Base-by-base conservation (phyloP, 23 tunicate species). In the Trididemnum clinides region DNA sequence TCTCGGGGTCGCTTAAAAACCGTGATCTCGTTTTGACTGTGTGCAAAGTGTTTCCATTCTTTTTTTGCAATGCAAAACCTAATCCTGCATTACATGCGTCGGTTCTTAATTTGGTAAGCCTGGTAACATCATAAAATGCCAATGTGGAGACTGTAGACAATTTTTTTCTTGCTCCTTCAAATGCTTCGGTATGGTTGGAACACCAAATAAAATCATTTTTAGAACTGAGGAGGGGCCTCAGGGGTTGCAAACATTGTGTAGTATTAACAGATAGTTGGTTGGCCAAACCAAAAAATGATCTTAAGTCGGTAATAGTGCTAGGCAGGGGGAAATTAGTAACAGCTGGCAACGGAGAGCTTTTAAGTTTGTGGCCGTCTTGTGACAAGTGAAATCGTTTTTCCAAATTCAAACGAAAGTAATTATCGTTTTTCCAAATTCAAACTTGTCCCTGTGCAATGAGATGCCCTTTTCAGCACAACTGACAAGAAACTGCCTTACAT, bases 281-380 rank as follows among this genome's bases (percentile, higher is more conserved):
- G n/a, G n/a, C 69, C 23, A 62, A 25, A 62, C 69, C 69, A 62
- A 62, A 62, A 62, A 62, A 62, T 62, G 69, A 62, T 15, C 69
- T n/a, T 22, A 62, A 62, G n/a, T 62, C 69, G n/a, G 69, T 62
- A 20, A 62, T 22, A 15, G 23, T 62, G 6, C n/a, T 20, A 62
- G 69, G 69, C 26, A 25, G 15, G n/a, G 69, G 25, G 25, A 62
- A 62, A 20, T 62, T 62, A 25, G 23, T 62, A n/a, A 62, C n/a
- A 25, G 23, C 69, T 62, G 15, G 15, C 23, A 62, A 4, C n/a
- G n/a, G n/a, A n/a, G 69, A 62, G 6, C 6, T 15, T 4, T 62
- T 25, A 5, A 62, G 23, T 62, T 62, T 62, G 25, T 62, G n/a
- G 6, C 69, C 69, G n/a, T 62, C 27, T 22, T 62, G 26, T 5